Evolutionary conservation across 1,140 invertebrate genomes (phyloP), one percentile per base, ranked within the genome.

Genomic region (Battus philenor): DNA sequence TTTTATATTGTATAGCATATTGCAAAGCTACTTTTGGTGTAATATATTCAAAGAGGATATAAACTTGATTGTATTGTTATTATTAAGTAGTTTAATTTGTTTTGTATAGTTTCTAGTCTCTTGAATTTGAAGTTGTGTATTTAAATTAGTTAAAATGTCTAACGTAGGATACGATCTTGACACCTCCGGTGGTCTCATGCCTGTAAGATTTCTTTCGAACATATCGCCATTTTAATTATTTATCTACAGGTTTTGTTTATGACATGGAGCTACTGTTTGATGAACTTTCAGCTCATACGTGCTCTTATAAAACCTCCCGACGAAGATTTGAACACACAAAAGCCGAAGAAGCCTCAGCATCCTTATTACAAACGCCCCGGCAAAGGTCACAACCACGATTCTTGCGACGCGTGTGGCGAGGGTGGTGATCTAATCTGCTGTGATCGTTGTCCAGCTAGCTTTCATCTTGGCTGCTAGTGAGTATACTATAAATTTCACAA

Each of bases 361-460:
- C 93, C 92, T 2, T 95, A 96, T 65, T 95, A 94, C 58, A 93
- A 93, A 66, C 88, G 93, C 50, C 94, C 93, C 57, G 95, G 95
- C 3, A 91, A 94, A 70, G 92, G 95, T n/a, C 93, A 97, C 57
- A 98, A 98, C 86, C 94, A 94, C 76, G 96, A 98, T 75, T 93
- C 91, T 50, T 98, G 97, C 78, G 96, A 98, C 86, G 93, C 93
- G 30, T 97, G 95, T 75, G 90, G 93, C 54, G 96, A 98, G 88
- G 96, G 96, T 24, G 97, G 97, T 17, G 95, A 97, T 80, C 85
- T 98, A n/a, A 91, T 98, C 36, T 98, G 96, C 73, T 98, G 97
- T 81, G 97, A 98, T 74, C 91, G 92, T 53, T 98, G 97, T 74
- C 96, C 96, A 20, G 94, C 95, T 20, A 96, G 96, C 20, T 98